Conservation (phyloP, 2,888 invertebrate species). For the Ormyrus thymus region DNA sequence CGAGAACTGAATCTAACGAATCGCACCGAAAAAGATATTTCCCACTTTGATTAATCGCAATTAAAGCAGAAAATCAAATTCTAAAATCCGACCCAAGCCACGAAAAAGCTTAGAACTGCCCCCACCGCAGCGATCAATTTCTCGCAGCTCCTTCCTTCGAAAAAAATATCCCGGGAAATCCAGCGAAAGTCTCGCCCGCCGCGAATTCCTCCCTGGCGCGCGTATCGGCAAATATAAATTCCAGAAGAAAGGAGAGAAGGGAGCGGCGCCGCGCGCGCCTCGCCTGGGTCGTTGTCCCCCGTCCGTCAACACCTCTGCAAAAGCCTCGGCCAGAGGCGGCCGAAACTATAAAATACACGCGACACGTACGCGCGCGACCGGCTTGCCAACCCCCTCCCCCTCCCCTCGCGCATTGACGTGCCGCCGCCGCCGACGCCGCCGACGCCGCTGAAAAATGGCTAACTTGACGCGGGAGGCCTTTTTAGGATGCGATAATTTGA, state of each 20-base stretch:
- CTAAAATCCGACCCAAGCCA: too few relatives aligned
- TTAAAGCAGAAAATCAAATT: too few relatives aligned
- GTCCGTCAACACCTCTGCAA: slow-evolving; percentile 72
- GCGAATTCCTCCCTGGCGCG: background rate
- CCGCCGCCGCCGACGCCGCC: slow-evolving; percentile 49
- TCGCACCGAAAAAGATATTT: too few relatives aligned
- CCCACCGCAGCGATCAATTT: too few relatives aligned
- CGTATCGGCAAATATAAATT: background rate
- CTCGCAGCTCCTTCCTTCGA: too few relatives aligned
- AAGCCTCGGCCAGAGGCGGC: slow-evolving; percentile 58
- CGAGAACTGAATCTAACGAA: too few relatives aligned
- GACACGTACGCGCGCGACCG: slow-evolving; percentile 58
- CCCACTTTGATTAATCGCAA: too few relatives aligned
- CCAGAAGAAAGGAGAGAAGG: slow-evolving; percentile 47
- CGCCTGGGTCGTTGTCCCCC: slow-evolving; percentile 70
- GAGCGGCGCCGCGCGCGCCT: slow-evolving; percentile 35
- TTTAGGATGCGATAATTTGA: background rate
- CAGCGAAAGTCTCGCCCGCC: too few relatives aligned
- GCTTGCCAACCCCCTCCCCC: too few relatives aligned
- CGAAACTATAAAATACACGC: slow-evolving; percentile 73
- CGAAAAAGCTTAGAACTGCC: too few relatives aligned
- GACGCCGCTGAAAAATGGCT: slow-evolving; percentile 40
- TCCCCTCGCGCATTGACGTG: slow-evolving; percentile 55
- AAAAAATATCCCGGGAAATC: too few relatives aligned
- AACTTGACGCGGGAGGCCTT: slow-evolving; percentile 47